A percentile compares a stretch with the other conserved stretches of the same genome.
phyloP scores from a whole-genome alignment of 2,888 invertebrate species.

The Epirrhoe alternata region DNA sequence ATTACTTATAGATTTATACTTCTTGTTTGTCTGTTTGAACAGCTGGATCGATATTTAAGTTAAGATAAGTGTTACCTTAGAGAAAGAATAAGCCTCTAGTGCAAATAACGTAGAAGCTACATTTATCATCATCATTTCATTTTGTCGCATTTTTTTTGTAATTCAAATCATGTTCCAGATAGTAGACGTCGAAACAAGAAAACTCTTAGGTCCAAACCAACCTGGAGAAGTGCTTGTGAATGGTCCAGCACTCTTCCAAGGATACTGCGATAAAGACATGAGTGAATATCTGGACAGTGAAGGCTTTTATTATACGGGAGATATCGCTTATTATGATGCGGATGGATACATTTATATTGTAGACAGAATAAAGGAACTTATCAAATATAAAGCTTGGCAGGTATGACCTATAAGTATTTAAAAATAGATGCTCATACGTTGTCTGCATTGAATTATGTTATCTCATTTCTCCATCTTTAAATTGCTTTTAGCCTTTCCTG shows the following conservation, averaged over 20 bases:
- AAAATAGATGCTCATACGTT: neutral
- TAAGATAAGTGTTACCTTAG: too few species aligned
- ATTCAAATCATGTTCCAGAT: slow-evolving; percentile 55
- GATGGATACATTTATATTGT: slow-evolving; percentile 68
- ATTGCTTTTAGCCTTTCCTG: too few species aligned
- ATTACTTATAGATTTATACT: too few species aligned
- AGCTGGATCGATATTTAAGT: too few species aligned
- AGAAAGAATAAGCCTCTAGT: too few species aligned
- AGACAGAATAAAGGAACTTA: slow-evolving; percentile 71
- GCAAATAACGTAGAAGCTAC: neutral
- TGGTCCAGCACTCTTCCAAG: slow-evolving; percentile 64
- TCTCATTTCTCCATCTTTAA: too few species aligned
- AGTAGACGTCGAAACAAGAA: slow-evolving; percentile 62
- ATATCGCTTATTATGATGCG: slow-evolving; percentile 69
- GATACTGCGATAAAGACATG: slow-evolving; percentile 62
- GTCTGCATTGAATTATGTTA: too few species aligned
- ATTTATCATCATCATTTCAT: neutral
- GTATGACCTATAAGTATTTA: slow-evolving; percentile 46
- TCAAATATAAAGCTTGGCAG: slow-evolving; percentile 72
- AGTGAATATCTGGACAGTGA: slow-evolving; percentile 61
- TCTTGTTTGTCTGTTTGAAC: too few species aligned
- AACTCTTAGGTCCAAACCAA: slow-evolving; percentile 61
- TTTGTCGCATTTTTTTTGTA: neutral
- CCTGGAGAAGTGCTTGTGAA: slow-evolving; percentile 68
- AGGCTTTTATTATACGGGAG: slow-evolving; percentile 71